phyloP scores from a whole-genome alignment of 2,888 invertebrate species.

The Terebella lapidaria region DNA sequence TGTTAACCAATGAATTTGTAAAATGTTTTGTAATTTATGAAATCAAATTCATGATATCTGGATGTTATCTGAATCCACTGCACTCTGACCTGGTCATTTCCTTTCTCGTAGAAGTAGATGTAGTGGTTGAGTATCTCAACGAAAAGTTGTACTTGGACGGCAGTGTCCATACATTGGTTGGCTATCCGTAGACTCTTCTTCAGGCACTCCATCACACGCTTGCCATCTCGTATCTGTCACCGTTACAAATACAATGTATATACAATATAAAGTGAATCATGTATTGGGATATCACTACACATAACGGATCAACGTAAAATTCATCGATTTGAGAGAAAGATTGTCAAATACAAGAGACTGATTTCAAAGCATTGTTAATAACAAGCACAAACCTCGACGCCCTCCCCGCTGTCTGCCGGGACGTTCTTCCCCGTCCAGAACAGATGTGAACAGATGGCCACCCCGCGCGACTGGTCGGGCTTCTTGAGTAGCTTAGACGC shows the following conservation, averaged over 20 bases:
- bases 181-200: constrained; percentile 93
- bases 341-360: too few species aligned
- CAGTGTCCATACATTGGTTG: constrained; percentile 94
- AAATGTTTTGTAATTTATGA: neutral
- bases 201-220: constrained; percentile 86
- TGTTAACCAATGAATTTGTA: neutral
- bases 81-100: constrained; percentile 53
- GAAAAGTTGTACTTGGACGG: constrained; percentile 91
- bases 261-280: too few species aligned
- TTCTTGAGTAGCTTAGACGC: constrained; percentile 94
- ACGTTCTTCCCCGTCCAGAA: constrained; percentile 86
- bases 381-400: too few species aligned
- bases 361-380: too few species aligned
- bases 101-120: constrained; percentile 86
- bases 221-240: constrained; percentile 76
- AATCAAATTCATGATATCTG: neutral
- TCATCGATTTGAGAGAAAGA: too few species aligned
- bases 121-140: constrained; percentile 92
- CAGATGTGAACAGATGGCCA: constrained; percentile 87
- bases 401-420: neutral
- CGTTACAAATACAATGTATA: neutral
- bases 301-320: neutral
- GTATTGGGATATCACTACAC: too few species aligned
- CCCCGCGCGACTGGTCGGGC: constrained; percentile 95
- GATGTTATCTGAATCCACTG: neutral